Percentiles rank a stretch among this genome's conserved stretches.
Conservation (phyloP, 2,888 invertebrate genomes). For the Apodemia hepburni region DNA sequence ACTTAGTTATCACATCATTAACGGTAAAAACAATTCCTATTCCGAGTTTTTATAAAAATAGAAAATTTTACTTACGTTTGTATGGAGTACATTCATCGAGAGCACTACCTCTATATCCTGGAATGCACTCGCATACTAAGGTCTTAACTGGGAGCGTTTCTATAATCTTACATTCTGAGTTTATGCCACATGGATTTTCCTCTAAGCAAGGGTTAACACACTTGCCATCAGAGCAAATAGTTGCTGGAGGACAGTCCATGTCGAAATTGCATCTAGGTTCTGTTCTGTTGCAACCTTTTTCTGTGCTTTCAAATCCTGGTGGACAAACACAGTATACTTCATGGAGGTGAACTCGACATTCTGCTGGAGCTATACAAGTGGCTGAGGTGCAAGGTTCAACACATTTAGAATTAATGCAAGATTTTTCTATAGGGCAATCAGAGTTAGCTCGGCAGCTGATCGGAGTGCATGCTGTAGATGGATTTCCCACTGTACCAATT, state of each 20-base stretch:
- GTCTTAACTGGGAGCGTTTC: slow-evolving; percentile 92
- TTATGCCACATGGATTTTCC: slow-evolving; percentile 89
- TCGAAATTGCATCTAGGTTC: slow-evolving; percentile 87
- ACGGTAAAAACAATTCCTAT: too few relatives aligned
- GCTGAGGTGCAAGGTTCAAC: slow-evolving; percentile 86
- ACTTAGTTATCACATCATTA: too few relatives aligned
- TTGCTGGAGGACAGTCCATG: slow-evolving; percentile 89
- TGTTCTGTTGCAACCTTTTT: slow-evolving; percentile 81
- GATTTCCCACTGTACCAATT: slow-evolving; percentile 90
- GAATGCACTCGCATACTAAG: slow-evolving; percentile 93
- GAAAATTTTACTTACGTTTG: slow-evolving; percentile 80
- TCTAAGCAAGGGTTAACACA: slow-evolving; percentile 92
- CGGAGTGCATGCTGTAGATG: slow-evolving; percentile 87
- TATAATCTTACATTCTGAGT: slow-evolving; percentile 88
- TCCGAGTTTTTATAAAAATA: too few relatives aligned
- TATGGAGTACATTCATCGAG: slow-evolving; percentile 86
- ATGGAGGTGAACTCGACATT: slow-evolving; percentile 89
- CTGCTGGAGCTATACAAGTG: slow-evolving; percentile 85
- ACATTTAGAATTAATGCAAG: slow-evolving; percentile 91
- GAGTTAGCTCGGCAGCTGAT: slow-evolving; percentile 89
- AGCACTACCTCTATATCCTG: slow-evolving; percentile 93
- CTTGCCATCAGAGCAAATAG: slow-evolving; percentile 89
- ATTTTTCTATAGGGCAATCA: slow-evolving; percentile 90
- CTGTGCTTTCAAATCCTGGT: slow-evolving; percentile 84
- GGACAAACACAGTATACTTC: slow-evolving; percentile 91